Conservation (phyloP, 2,113 vertebrate species). For the Psilopsiagon aurifrons region DNA sequence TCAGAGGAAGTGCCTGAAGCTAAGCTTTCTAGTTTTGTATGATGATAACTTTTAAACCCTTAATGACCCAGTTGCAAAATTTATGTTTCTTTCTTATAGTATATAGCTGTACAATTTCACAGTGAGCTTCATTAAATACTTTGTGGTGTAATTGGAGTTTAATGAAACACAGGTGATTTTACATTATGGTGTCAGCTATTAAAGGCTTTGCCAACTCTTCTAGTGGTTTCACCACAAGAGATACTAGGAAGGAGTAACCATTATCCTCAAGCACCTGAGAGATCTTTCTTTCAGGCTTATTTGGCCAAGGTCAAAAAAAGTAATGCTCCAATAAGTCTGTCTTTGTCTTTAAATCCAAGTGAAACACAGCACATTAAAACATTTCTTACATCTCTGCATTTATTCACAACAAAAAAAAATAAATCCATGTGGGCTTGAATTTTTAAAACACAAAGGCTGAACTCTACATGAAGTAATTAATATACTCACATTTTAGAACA, state of each 20-base stretch:
- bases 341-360: neutral
- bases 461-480: neutral
- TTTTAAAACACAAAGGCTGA: neutral
- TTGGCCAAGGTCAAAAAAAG: neutral
- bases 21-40: neutral
- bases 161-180: neutral
- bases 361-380: neutral
- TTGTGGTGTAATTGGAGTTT: rapidly evolving
- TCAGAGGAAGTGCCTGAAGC: neutral
- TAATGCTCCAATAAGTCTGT: neutral
- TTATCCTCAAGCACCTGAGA: neutral
- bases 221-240: neutral
- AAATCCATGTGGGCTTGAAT: neutral
- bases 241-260: neutral
- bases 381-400: neutral
- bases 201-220: neutral
- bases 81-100: neutral
- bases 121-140: neutral
- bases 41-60: neutral
- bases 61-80: neutral
- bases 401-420: neutral
- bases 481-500: neutral
- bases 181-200: neutral
- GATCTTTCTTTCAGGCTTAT: neutral
- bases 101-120: neutral